Percentiles rank a stretch among this genome's conserved stretches.
Conservation (phyloP, 92 coral and sea anemone genomes). For the Muricea muricata region DNA sequence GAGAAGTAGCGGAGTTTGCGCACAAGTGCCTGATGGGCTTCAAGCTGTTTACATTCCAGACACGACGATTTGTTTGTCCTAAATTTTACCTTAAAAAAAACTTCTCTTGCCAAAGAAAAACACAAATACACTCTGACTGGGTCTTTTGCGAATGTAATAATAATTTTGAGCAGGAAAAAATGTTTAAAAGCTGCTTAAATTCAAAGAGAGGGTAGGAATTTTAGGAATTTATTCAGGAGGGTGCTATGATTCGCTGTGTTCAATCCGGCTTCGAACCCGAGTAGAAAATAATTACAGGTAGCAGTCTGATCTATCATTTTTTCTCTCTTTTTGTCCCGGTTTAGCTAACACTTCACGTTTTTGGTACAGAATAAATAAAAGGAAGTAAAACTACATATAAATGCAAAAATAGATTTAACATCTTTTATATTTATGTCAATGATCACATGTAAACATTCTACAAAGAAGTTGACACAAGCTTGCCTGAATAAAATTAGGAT, state of each 20-base stretch:
- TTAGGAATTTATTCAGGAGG: constrained; percentile 44
- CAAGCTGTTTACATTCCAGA: constrained; percentile 38
- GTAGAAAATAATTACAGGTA: not conserved
- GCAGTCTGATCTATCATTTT: not conserved
- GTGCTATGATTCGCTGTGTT: constrained; percentile 14
- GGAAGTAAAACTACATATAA: too few species aligned
- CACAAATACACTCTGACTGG: not conserved
- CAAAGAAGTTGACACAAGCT: not conserved
- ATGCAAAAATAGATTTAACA: too few species aligned
- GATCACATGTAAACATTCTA: not conserved
- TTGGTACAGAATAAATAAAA: too few species aligned
- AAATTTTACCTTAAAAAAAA: not conserved
- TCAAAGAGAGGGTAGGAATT: not conserved
- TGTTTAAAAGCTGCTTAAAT: not conserved
- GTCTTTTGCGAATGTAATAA: not conserved
- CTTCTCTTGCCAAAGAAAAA: not conserved
- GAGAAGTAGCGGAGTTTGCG: constrained; percentile 28
- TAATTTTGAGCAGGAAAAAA: not conserved
- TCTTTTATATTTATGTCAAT: too few species aligned
- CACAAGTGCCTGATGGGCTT: constrained; percentile 9
- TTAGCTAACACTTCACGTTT: not conserved
- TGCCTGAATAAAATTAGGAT: not conserved
- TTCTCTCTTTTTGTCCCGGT: not conserved
- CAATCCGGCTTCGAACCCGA: not conserved
- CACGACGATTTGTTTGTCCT: not conserved